Evolutionary conservation across 23 tunicate species (phyloP).

Genomic region (Diplosoma virens): DNA sequence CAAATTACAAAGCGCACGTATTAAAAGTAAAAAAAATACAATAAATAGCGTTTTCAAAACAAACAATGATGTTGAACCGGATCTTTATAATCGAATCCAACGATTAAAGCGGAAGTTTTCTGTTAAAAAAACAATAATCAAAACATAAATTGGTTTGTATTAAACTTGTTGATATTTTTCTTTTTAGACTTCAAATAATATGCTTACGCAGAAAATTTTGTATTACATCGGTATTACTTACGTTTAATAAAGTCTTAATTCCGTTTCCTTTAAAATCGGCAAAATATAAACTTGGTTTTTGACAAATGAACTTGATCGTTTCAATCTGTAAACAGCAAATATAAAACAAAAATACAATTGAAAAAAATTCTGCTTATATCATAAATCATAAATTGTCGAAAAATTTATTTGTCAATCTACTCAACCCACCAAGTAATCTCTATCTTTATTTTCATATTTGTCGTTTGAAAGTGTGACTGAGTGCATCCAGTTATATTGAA

Average conservation of each 20-base stretch:
- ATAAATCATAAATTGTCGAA: too few species aligned
- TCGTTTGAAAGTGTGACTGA: background rate
- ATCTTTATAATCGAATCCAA: background rate
- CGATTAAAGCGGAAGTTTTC: background rate
- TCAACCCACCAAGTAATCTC: background rate
- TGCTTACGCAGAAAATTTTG: too few species aligned
- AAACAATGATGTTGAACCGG: background rate
- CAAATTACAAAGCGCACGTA: background rate
- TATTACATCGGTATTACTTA: too few species aligned
- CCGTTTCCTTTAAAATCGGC: background rate
- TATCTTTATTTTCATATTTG: background rate
- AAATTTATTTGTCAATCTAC: background rate
- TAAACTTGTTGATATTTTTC: too few species aligned
- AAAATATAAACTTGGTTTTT: background rate
- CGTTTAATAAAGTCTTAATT: background rate
- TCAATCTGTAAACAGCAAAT: too few species aligned
- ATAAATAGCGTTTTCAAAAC: background rate
- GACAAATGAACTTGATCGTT: background rate
- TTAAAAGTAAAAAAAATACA: background rate
- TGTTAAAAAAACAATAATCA: background rate
- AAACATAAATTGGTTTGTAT: too few species aligned
- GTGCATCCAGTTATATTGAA: background rate
- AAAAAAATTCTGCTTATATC: too few species aligned
- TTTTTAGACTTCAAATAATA: too few species aligned
- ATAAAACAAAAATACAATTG: too few species aligned